Conservation (phyloP, 2,888 invertebrate genomes). For the Marronus borbonicus region DNA sequence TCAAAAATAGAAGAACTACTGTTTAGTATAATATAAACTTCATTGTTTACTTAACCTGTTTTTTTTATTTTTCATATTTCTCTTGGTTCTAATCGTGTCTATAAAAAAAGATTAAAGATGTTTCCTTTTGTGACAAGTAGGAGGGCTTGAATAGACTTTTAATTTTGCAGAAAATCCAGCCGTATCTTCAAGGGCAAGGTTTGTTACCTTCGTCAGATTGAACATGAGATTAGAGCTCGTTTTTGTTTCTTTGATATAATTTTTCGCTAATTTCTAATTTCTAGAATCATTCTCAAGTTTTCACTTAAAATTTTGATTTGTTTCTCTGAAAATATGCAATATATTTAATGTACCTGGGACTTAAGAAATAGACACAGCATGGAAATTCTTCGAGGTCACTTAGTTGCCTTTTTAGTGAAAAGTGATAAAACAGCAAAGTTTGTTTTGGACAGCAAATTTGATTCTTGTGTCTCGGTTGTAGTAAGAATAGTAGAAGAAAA, state of each 20-base stretch:
- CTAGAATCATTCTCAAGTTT: slow-evolving; percentile 7
- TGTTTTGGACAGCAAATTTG: too few relatives aligned
- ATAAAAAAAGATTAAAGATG: background rate
- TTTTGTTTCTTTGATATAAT: slow-evolving; percentile 11
- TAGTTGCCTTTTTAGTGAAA: too few relatives aligned
- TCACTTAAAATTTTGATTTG: background rate
- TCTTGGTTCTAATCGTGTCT: too few relatives aligned
- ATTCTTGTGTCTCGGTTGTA: too few relatives aligned
- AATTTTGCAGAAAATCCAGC: slow-evolving; percentile 70
- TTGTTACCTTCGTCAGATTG: slow-evolving; percentile 61
- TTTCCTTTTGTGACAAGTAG: slow-evolving; percentile 30
- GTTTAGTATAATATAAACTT: too few relatives aligned
- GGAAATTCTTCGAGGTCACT: too few relatives aligned
- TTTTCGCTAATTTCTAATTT: slow-evolving; percentile 12
- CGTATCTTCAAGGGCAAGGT: slow-evolving; percentile 70
- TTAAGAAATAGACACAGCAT: too few relatives aligned
- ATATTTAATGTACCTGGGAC: background rate
- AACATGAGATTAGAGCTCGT: slow-evolving; percentile 34
- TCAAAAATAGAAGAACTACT: too few relatives aligned
- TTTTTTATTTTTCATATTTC: too few relatives aligned
- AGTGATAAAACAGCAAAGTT: too few relatives aligned
- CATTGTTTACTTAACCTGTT: too few relatives aligned
- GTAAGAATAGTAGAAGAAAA: too few relatives aligned
- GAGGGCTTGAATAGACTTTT: slow-evolving; percentile 60
- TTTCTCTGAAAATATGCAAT: background rate